A percentile compares a stretch with the other conserved stretches of the same genome.
phyloP scores from a whole-genome alignment of 2,888 invertebrate species.

The Diachrysia chrysitis region DNA sequence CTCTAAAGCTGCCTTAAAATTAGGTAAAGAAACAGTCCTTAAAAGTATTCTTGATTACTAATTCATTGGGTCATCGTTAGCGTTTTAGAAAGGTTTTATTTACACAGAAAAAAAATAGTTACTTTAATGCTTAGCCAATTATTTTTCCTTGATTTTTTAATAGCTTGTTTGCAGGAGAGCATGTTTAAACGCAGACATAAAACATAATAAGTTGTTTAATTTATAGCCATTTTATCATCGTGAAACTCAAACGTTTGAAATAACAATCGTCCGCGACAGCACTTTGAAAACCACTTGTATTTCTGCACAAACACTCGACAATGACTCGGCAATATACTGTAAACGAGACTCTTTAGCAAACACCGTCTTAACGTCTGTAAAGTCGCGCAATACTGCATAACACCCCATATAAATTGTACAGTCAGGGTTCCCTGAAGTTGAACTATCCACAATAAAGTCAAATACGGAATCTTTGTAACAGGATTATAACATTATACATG shows the following conservation, averaged over 20 bases:
- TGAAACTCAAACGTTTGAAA: neutral
- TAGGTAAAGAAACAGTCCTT: neutral
- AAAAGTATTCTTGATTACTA: no score
- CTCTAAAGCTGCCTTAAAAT: neutral
- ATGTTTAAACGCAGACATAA: neutral
- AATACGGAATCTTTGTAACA: neutral
- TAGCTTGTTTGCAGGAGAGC: neutral
- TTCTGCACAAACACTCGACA: slow-evolving; percentile 20
- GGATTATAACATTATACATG: neutral
- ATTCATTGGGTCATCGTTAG: no score
- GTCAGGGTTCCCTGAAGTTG: slow-evolving; percentile 29
- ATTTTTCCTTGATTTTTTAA: neutral
- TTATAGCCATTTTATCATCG: neutral
- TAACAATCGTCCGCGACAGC: neutral
- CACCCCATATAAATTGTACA: slow-evolving; percentile 38
- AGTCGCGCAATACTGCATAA: slow-evolving; percentile 49
- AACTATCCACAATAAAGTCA: neutral
- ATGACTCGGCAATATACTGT: slow-evolving; percentile 31
- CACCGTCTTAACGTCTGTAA: slow-evolving; percentile 48
- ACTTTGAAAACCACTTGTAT: slow-evolving; percentile 10
- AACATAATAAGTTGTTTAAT: neutral
- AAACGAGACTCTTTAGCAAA: slow-evolving; percentile 55
- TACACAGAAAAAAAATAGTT: neutral
- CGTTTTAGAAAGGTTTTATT: neutral
- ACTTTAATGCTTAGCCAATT: neutral